These are phyloP conservation scores for Dione vanillae DNA, from an alignment of 2,888 invertebrate species.

Conservation along the genomic window DNA sequence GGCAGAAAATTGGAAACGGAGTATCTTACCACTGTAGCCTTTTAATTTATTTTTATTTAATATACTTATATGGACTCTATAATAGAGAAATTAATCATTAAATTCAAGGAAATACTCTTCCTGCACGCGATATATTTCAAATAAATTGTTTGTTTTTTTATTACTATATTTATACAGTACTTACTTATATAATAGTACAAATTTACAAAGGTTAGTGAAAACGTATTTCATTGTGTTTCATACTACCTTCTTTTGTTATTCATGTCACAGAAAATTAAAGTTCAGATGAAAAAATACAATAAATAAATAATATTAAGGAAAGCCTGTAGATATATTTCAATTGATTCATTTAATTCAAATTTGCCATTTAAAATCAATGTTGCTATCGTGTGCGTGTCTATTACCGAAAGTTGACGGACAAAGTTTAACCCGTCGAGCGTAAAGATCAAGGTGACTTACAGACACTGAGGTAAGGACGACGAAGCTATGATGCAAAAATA, in stretches of 20 bases:
- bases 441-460: constrained; percentile 71
- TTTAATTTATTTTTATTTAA: no score
- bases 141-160: neutral
- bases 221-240: neutral
- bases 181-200: neutral
- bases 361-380: constrained; percentile 15
- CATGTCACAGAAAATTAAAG: no score
- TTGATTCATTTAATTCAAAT: neutral
- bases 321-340: neutral
- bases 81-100: neutral
- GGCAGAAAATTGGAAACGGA: no score
- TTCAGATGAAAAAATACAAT: neutral
- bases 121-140: neutral
- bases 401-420: constrained; percentile 49
- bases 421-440: constrained; percentile 62
- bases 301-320: neutral
- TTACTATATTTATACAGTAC: neutral
- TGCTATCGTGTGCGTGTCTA: constrained; percentile 12
- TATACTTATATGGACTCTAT: neutral
- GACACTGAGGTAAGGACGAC: constrained; percentile 6
- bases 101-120: neutral
- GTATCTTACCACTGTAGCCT: no score
- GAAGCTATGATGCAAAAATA: neutral
- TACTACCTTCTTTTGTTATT: no score
- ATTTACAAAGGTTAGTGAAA: neutral